These are phyloP conservation scores for Fragum whitleyi DNA, from an alignment of 2,888 invertebrate genomes.

Conservation along the genomic window DNA sequence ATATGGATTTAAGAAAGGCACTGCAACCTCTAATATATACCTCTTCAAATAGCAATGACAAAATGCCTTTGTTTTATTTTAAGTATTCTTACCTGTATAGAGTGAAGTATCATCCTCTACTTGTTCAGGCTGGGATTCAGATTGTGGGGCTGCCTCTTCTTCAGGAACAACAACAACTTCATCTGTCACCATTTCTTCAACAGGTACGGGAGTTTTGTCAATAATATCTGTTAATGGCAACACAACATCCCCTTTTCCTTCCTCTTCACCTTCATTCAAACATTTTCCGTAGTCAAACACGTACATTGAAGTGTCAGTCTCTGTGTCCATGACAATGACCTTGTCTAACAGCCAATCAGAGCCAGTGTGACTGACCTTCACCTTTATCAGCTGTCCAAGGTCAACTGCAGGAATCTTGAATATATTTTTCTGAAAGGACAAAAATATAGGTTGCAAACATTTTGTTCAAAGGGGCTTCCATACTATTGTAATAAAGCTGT, in stretches of 20 bases:
- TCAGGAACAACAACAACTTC: neutral
- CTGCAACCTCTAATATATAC: no score
- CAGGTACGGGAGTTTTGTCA: conserved; percentile 32
- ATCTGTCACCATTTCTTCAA: neutral
- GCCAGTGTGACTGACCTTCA: conserved; percentile 80
- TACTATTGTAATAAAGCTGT: no score
- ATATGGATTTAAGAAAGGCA: no score
- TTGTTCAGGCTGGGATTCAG: neutral
- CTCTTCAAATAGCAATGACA: no score
- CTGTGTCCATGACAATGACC: conserved; percentile 72
- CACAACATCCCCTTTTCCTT: conserved; percentile 55
- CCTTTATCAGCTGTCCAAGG: conserved; percentile 75
- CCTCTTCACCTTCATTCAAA: conserved; percentile 69
- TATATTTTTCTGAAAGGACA: conserved; percentile 72
- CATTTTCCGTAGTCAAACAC: conserved; percentile 75
- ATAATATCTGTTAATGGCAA: conserved; percentile 55
- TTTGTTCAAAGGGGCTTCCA: no score
- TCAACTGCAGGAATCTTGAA: conserved; percentile 81
- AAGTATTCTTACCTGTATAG: conserved; percentile 18
- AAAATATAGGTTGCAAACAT: conserved; percentile 2
- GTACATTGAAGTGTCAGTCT: conserved; percentile 60
- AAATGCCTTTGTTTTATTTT: no score
- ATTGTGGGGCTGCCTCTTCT: neutral
- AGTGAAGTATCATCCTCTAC: neutral
- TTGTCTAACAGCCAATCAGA: conserved; percentile 80